phyloP scores from a whole-genome alignment of 2,888 invertebrate genomes.

The Coronaproctus castanopsis region DNA sequence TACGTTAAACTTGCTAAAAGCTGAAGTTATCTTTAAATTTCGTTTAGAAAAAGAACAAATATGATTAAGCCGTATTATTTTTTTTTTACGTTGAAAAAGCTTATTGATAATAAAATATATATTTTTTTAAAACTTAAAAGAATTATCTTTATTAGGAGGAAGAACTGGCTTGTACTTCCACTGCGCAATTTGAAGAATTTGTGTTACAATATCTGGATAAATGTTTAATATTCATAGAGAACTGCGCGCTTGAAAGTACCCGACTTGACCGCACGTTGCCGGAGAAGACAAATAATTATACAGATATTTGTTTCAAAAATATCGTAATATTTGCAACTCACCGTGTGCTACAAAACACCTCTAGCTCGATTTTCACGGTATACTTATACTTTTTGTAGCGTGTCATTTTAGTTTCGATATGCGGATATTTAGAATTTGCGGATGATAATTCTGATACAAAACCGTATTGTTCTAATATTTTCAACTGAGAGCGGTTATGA shows the following conservation, averaged over 20 bases:
- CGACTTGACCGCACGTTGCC: conserved; percentile 3
- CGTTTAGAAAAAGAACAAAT: background rate
- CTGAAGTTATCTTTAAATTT: background rate
- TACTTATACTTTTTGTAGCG: background rate
- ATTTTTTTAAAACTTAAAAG: no score
- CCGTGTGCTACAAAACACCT: conserved; percentile 4
- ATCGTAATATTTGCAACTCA: background rate
- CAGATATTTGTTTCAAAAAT: background rate
- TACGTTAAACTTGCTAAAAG: no score
- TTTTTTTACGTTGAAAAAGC: background rate
- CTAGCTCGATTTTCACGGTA: conserved; percentile 10
- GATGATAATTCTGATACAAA: no score
- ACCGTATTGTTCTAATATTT: no score
- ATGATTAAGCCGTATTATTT: background rate
- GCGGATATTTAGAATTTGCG: no score
- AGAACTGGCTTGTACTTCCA: conserved; percentile 49
- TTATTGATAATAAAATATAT: background rate
- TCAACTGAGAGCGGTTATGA: no score
- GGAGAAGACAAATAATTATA: conserved; percentile 26
- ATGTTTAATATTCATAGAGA: conserved; percentile 48
- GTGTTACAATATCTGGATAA: conserved; percentile 65
- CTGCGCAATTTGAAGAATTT: conserved; percentile 75
- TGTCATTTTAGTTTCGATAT: no score
- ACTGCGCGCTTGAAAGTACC: conserved; percentile 38
- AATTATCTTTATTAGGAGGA: no score